phyloP scores from a whole-genome alignment of 1,140 invertebrate species.

The Sitophilus oryzae region DNA sequence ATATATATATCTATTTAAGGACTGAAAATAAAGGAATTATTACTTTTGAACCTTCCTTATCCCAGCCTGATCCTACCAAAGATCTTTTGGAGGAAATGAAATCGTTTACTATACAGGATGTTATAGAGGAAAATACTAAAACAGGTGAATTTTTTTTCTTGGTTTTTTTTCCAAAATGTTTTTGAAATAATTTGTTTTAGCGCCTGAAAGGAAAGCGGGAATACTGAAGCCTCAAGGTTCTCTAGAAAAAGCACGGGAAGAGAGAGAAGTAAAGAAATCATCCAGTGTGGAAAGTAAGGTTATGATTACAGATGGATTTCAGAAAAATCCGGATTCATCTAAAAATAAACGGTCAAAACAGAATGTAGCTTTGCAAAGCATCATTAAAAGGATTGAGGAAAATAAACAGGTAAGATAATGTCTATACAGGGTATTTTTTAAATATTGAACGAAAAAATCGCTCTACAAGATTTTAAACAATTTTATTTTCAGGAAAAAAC shows the following conservation, averaged over 20 bases:
- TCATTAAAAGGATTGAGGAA: conserved; percentile 58
- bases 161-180: background rate
- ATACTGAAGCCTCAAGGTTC: conserved; percentile 66
- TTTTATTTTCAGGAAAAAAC: too few relatives aligned
- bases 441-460: conserved; percentile 3
- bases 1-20: too few relatives aligned
- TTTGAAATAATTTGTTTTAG: conserved; percentile 21
- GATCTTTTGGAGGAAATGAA: conserved; percentile 43
- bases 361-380: conserved; percentile 58
- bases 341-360: conserved; percentile 40
- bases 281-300: conserved; percentile 1
- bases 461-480: background rate
- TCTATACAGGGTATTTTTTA: background rate
- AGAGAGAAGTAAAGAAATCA: conserved; percentile 41
- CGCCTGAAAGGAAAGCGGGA: conserved; percentile 55
- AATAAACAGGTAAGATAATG: conserved; percentile 52
- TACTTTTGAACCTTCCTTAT: conserved; percentile 39
- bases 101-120: conserved; percentile 35
- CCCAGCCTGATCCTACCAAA: conserved; percentile 42
- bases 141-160: conserved; percentile 13
- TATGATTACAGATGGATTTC: conserved; percentile 3
- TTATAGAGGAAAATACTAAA: conserved; percentile 4
- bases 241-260: conserved; percentile 55
- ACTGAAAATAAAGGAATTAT: conserved; percentile 29
- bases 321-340: conserved; percentile 27